Conservation (phyloP, 2,888 invertebrate genomes). For the Calameuta pallipes region DNA sequence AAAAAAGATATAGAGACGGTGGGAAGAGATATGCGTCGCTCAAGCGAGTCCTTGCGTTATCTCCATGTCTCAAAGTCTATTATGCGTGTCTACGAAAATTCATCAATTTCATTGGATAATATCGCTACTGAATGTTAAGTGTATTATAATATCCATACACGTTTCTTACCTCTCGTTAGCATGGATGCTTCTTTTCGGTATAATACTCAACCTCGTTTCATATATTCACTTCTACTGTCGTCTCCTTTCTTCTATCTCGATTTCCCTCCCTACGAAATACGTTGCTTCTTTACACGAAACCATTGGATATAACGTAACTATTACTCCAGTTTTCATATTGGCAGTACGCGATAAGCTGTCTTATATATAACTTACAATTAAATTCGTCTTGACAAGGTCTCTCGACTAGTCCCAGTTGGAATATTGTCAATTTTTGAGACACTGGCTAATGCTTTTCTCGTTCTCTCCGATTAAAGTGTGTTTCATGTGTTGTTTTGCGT, state of each 20-base stretch:
- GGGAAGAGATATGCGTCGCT: not conserved
- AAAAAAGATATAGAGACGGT: not conserved
- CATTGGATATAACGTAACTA: not conserved
- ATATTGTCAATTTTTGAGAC: not conserved
- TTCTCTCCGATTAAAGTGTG: slow-evolving; percentile 44
- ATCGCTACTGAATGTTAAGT: slow-evolving; percentile 36
- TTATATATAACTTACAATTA: not conserved
- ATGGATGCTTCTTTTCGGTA: slow-evolving; percentile 22
- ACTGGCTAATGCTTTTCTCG: slow-evolving; percentile 22
- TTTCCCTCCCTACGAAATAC: not conserved
- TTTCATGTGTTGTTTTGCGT: slow-evolving; percentile 58
- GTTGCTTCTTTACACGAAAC: not conserved
- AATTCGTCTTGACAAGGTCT: not conserved
- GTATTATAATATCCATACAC: slow-evolving; percentile 28
- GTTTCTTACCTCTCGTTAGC: slow-evolving; percentile 11
- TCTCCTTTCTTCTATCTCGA: not conserved
- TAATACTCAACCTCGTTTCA: not conserved
- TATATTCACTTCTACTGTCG: not conserved
- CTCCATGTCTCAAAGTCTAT: slow-evolving; percentile 2
- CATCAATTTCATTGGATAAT: slow-evolving; percentile 7
- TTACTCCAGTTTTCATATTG: not conserved
- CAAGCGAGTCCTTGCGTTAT: not conserved
- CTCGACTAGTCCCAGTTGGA: not conserved
- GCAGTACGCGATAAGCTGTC: not conserved
- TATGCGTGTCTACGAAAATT: not conserved